These are phyloP conservation scores for Orius insidiosus DNA, from an alignment of 1,140 invertebrate genomes.

Conservation along the genomic window DNA sequence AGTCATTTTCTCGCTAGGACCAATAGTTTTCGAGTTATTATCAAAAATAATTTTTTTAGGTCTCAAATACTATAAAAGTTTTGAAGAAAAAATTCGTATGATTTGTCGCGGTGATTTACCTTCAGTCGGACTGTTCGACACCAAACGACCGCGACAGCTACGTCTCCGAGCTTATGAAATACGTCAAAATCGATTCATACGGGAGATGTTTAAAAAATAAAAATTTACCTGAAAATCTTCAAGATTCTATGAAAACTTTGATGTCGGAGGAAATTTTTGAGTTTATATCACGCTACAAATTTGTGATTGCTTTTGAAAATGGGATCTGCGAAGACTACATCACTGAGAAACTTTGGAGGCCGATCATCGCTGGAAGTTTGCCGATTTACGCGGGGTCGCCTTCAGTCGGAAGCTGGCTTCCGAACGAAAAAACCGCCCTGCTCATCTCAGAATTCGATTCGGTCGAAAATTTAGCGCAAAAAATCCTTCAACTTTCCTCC, in stretches of 20 bases:
- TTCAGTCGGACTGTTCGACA: constrained; percentile 65
- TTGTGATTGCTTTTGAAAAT: constrained; percentile 73
- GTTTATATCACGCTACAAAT: constrained; percentile 61
- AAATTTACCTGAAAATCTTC: constrained; percentile 33
- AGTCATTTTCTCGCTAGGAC: too few species aligned
- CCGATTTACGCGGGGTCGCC: constrained; percentile 70
- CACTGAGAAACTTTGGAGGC: constrained; percentile 79
- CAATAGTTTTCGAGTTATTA: too few species aligned
- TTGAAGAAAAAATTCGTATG: constrained; percentile 38
- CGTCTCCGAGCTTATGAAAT: constrained; percentile 53
- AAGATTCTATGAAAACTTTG: constrained; percentile 4
- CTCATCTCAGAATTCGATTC: constrained; percentile 36
- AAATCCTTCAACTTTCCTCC: constrained; percentile 32
- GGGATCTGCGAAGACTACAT: constrained; percentile 74
- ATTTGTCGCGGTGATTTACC: constrained; percentile 50
- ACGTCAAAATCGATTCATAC: constrained; percentile 54
- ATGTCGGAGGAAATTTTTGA: constrained; percentile 35
- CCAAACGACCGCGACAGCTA: constrained; percentile 57
- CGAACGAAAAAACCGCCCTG: constrained; percentile 42
- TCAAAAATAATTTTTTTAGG: too few species aligned
- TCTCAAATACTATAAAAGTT: constrained; percentile 34
- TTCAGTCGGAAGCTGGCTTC: constrained; percentile 43
- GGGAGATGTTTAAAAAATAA: constrained; percentile 55
- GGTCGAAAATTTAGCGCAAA: constrained; percentile 33
- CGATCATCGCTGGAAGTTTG: constrained; percentile 54